A percentile compares a stretch with the other conserved stretches of the same genome.
These are phyloP conservation scores for Heliconius cydno DNA, from an alignment of 2,888 invertebrate genomes.

Conservation along the genomic window DNA sequence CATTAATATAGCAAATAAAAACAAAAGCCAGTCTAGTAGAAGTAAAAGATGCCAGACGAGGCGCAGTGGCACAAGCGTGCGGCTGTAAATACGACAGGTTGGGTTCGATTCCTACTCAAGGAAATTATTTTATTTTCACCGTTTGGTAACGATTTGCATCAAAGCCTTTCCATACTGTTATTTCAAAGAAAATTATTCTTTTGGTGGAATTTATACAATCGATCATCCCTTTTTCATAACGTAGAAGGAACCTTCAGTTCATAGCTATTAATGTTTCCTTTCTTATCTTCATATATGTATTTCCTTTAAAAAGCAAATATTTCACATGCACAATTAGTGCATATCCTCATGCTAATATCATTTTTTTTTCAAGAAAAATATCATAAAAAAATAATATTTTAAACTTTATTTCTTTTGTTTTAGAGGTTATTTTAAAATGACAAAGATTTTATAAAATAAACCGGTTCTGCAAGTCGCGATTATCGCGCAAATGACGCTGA, in stretches of 20 bases:
- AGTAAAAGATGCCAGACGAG: too few species aligned
- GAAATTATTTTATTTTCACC: too few species aligned
- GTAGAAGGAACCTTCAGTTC: background rate
- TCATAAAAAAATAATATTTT: slow-evolving; percentile 20
- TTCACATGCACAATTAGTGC: slow-evolving; percentile 38
- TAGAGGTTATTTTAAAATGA: slow-evolving; percentile 32
- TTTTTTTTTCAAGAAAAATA: slow-evolving; percentile 31
- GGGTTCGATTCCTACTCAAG: too few species aligned
- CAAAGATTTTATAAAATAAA: slow-evolving; percentile 31
- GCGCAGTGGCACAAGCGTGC: too few species aligned
- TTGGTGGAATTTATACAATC: too few species aligned
- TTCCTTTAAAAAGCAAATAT: slow-evolving; percentile 40
- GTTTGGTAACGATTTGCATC: too few species aligned
- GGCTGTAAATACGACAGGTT: too few species aligned
- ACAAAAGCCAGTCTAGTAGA: too few species aligned
- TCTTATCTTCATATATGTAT: slow-evolving; percentile 41
- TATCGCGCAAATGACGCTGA: slow-evolving; percentile 44
- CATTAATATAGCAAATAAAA: background rate
- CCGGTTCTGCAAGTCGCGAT: slow-evolving; percentile 44
- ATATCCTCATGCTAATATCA: slow-evolving; percentile 35
- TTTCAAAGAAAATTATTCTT: too few species aligned
- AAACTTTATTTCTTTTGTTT: background rate
- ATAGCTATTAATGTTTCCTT: slow-evolving; percentile 30
- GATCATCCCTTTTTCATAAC: background rate
- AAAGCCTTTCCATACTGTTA: too few species aligned